Base-by-base conservation (phyloP, 1,140 invertebrate genomes). In the Cyclargus thomasi region DNA sequence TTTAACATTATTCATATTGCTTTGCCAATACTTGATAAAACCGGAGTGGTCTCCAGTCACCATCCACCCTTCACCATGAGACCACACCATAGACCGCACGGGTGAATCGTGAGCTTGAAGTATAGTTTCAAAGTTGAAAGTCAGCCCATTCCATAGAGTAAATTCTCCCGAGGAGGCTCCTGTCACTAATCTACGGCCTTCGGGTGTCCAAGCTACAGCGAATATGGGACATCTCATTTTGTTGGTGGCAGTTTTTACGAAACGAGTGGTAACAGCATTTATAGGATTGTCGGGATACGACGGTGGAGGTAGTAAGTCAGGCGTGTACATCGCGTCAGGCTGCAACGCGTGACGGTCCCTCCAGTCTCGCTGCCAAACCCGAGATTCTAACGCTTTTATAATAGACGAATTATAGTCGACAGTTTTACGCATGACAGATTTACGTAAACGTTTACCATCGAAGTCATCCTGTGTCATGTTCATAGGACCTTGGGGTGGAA, bases 1-100 rank as follows among this genome's bases (percentile, higher is more conserved):
- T 94, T 99, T 99, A 18, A 99, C 99, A 92, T 99, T 99, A 92
- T 99, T 99, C 99, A 99, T 99, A 91, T 99, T 99, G 74, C 97
- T 98, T 93, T 99, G 99, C 99, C 99, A 99, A 92, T 99, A 99
- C 84, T 99, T 99, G 57, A 99, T 97, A 86, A 97, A 99, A 36
- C 99, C 99, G 62, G 95, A 95, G 86, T 99, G 98, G 92, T 99
- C 99, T 11, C 97, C 99, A 0, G 99, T 99, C 55, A 99, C 96
- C 97, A 99, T 99, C 99, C 99, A 99, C 74, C 96, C 95, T 91
- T 99, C 98, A 85, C 98, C 99, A 86, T 99, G 97, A 47, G 98
- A 99, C 99, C 99, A 99, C 14, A 98, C 96, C 98, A 99, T 99
- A 18, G 98, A 97, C 67, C 99, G 92, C 7, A 99, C 98, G 8